Conservation (phyloP, 2,888 invertebrate species). For the Phengaris alcon region DNA sequence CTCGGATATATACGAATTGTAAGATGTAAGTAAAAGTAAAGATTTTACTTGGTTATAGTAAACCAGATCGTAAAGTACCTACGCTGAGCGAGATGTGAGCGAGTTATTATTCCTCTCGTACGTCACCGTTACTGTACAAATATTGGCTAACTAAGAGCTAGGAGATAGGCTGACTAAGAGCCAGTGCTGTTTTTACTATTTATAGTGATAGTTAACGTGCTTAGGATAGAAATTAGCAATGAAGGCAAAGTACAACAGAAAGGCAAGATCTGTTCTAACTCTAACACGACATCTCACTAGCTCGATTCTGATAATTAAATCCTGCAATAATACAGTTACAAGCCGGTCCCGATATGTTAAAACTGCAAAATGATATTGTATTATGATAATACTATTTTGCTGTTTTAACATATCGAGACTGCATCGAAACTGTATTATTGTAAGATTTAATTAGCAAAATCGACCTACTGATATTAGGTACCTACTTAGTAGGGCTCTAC, state of each 20-base stretch:
- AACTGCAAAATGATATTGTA: not conserved
- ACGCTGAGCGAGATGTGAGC: not conserved
- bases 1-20: slow-evolving; percentile 3
- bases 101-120: slow-evolving; percentile 22
- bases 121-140: slow-evolving; percentile 18
- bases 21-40: slow-evolving; percentile 11
- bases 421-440: no score
- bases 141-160: slow-evolving; percentile 17
- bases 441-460: no score
- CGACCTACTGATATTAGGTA: no score
- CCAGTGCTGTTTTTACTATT: not conserved
- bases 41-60: slow-evolving; percentile 17
- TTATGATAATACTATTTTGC: not conserved
- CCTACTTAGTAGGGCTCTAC: no score
- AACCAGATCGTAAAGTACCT: slow-evolving; percentile 11
- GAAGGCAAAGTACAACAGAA: not conserved
- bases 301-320: not conserved
- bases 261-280: not conserved
- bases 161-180: not conserved
- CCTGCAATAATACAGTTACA: no score
- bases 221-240: slow-evolving; percentile 5
- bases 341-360: no score
- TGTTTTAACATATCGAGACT: no score
- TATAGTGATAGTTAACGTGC: slow-evolving; percentile 2
- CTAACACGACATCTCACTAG: not conserved